A percentile compares a stretch with the other conserved stretches of the same genome.
Conservation (phyloP, 2,888 invertebrate genomes). For the Cephalotes varians region DNA sequence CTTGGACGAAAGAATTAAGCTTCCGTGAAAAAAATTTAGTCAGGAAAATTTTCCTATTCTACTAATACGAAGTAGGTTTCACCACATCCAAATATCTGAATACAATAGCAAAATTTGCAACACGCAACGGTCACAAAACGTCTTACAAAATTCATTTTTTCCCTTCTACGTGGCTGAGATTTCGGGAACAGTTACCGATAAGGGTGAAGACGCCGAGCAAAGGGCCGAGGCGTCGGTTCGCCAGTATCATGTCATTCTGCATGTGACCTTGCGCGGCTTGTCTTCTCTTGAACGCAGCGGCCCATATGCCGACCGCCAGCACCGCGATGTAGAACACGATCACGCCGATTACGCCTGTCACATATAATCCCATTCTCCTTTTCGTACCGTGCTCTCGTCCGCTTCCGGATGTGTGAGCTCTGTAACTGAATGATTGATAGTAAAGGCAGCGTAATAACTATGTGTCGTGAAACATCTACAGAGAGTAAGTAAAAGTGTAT, state of each 20-base stretch:
- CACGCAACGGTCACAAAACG: neutral
- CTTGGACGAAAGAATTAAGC: neutral
- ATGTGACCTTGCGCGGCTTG: constrained; percentile 87
- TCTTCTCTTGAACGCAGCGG: constrained; percentile 78
- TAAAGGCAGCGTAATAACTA: constrained; percentile 1
- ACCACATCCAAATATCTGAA: neutral
- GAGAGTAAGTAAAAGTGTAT: neutral
- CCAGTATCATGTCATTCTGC: constrained; percentile 90
- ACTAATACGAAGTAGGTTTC: neutral
- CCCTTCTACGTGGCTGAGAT: neutral
- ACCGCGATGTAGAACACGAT: constrained; percentile 90
- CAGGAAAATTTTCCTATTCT: neutral
- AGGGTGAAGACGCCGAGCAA: constrained; percentile 91
- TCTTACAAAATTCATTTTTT: neutral
- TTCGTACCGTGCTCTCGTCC: constrained; percentile 1
- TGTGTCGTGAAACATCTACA: neutral
- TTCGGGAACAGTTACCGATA: constrained; percentile 87
- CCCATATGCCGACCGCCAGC: constrained; percentile 89
- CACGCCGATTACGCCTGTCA: constrained; percentile 89
- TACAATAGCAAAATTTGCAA: too few relatives aligned
- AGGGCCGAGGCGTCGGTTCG: constrained; percentile 89
- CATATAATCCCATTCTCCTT: constrained; percentile 85
- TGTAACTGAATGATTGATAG: constrained; percentile 55
- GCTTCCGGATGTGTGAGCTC: constrained; percentile 51
- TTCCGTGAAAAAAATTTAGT: neutral